phyloP scores from a whole-genome alignment of 2,113 vertebrate genomes.

The Crotalus viridis region DNA sequence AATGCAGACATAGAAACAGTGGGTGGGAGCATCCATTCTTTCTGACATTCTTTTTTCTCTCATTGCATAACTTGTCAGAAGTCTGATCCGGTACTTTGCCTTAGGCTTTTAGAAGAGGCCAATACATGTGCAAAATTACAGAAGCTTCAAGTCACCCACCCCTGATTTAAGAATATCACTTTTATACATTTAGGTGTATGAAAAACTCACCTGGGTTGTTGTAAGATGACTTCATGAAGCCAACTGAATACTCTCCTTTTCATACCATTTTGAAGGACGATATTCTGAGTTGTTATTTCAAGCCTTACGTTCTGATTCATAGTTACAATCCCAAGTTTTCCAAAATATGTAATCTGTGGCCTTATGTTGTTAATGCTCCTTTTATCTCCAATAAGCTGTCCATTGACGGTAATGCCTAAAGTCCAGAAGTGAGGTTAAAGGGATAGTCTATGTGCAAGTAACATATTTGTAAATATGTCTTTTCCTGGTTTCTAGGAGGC shows the following conservation, averaged over 20 bases:
- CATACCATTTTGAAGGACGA: constrained; percentile 73
- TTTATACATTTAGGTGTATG: neutral
- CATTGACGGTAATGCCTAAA: constrained; percentile 86
- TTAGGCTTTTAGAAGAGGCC: neutral
- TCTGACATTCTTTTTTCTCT: neutral
- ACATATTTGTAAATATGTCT: neutral
- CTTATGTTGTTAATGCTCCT: constrained; percentile 56
- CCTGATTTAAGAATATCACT: neutral
- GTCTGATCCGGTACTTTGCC: no score
- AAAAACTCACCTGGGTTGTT: constrained; percentile 72
- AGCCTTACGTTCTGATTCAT: constrained; percentile 71
- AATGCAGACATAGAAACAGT: neutral
- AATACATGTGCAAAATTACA: neutral
- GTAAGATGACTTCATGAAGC: constrained; percentile 74
- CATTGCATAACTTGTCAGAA: no score
- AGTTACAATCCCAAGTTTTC: constrained; percentile 84
- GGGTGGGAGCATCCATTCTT: neutral
- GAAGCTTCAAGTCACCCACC: no score
- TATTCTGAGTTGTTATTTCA: constrained; percentile 78
- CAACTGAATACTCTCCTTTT: constrained; percentile 72
- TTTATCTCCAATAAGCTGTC: constrained; percentile 88
- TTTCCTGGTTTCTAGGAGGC: neutral
- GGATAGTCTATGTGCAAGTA: neutral
- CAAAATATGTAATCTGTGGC: constrained; percentile 83
- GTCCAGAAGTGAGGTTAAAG: neutral